These are phyloP conservation scores for Aplodontia rufa DNA, from an alignment of 2,113 vertebrate genomes.

Conservation along the genomic window DNA sequence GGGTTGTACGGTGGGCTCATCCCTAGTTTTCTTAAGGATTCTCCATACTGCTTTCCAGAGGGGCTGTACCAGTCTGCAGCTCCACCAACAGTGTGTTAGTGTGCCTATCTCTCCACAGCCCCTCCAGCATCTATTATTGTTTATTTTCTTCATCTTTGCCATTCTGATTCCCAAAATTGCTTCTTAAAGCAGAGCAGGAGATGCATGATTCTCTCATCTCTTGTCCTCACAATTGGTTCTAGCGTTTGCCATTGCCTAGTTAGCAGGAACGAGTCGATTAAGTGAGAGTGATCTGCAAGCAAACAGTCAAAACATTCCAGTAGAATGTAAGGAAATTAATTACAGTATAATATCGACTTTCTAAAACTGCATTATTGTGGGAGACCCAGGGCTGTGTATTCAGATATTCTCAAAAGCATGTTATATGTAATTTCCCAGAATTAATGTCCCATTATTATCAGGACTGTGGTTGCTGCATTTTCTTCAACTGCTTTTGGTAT, in stretches of 20 bases:
- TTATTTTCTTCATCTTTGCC: no score
- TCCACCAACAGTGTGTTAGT: no score
- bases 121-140: no score
- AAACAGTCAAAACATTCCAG: not conserved
- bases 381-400: not conserved
- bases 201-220: not conserved
- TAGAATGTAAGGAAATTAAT: not conserved
- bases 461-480: not conserved
- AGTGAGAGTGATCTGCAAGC: not conserved
- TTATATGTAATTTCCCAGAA: slow-evolving; percentile 7
- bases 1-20: no score
- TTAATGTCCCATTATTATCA: not conserved
- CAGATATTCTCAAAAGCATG: not conserved
- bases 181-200: not conserved
- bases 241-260: not conserved
- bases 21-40: no score
- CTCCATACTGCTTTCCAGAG: no score
- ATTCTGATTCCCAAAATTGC: not conserved
- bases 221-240: not conserved
- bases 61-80: no score
- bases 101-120: no score
- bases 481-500: not conserved
- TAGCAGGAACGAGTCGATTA: not conserved
- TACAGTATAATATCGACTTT: not conserved
- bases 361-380: not conserved